Base-by-base conservation (phyloP, 2,888 invertebrate species). In the Dicycla oo region DNA sequence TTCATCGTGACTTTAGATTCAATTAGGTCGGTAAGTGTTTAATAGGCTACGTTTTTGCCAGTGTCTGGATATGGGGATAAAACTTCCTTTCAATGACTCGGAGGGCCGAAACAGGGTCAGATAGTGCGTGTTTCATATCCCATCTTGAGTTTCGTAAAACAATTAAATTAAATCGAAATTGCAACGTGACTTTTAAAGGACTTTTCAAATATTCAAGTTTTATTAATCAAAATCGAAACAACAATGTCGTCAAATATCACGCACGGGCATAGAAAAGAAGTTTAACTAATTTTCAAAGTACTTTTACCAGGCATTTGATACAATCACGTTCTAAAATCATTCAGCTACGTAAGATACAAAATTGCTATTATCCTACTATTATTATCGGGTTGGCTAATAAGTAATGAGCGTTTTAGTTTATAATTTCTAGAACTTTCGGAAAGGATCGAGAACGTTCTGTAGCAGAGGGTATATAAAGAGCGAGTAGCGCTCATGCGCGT, bases 1-100 rank as follows among this genome's bases (percentile, higher is more conserved):
- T 69, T 75, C 75, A 81, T 76, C 73, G 53, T 75, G 69, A 77
- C 63, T 81, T 74, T 71, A 86, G 72, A 80, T 77, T 81, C 77
- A 66, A 67, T 53, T 60, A 77, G 30, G 40, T 54, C n/a, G n/a
- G 6, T 51, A 30, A 7, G 11, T 51, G 10, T 62, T 30, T 51
- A n/a, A 18, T 51, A 3, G 30, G n/a, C 62, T 51, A 51, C 15
- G 30, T n/a, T 30, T 49, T 18, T 18, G 11, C 11, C 15, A 30
- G 10, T 62, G 15, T n/a, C 62, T 30, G 18, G 18, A n/a, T 51
- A 62, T 51, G n/a, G 11, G n/a, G 5, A 51, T 30, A 30, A 49
- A 62, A 40, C 34, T 38, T 57, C 38, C 13, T 57, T 57, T 26
- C 23, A 6, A 10, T 38, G 15, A 38, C 13, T 20, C 26, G 20